Evolutionary conservation across 2,113 vertebrate genomes (phyloP).

Genomic region (Origma solitaria): DNA sequence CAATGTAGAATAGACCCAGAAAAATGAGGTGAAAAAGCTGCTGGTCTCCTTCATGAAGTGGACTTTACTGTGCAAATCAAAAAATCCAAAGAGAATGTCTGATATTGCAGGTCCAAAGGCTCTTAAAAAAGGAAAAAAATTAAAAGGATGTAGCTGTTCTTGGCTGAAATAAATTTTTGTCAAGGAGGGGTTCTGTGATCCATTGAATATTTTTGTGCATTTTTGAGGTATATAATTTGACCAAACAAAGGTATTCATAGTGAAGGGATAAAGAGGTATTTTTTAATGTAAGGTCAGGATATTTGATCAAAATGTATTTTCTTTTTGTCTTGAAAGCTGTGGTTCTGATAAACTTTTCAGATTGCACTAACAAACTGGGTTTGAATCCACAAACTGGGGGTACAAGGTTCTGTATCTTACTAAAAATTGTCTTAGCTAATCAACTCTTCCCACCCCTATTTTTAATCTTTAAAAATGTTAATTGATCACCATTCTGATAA

Average conservation of each 20-base stretch:
- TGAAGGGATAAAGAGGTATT: not conserved
- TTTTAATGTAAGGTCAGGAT: not conserved
- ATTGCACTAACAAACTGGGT: not conserved
- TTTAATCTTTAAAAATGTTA: not conserved
- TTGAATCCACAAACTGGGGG: not conserved
- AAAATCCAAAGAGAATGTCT: not conserved
- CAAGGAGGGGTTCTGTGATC: not conserved
- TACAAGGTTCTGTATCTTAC: not conserved
- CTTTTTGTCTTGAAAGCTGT: not conserved
- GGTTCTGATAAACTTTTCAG: not conserved
- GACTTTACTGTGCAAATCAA: not conserved
- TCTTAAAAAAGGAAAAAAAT: not conserved
- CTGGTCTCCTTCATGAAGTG: not conserved
- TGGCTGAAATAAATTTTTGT: not conserved
- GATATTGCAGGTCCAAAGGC: not conserved
- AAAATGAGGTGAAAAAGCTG: not conserved
- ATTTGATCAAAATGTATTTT: not conserved
- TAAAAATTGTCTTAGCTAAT: not conserved
- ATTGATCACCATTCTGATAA: constrained; percentile 1
- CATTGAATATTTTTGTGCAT: not conserved
- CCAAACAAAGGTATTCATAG: not conserved
- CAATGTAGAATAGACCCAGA: not conserved
- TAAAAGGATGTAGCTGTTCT: not conserved
- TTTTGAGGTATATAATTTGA: not conserved
- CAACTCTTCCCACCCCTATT: not conserved